These are phyloP conservation scores for Stigmatopora nigra DNA, from an alignment of 2,113 vertebrate species.

Conservation along the genomic window DNA sequence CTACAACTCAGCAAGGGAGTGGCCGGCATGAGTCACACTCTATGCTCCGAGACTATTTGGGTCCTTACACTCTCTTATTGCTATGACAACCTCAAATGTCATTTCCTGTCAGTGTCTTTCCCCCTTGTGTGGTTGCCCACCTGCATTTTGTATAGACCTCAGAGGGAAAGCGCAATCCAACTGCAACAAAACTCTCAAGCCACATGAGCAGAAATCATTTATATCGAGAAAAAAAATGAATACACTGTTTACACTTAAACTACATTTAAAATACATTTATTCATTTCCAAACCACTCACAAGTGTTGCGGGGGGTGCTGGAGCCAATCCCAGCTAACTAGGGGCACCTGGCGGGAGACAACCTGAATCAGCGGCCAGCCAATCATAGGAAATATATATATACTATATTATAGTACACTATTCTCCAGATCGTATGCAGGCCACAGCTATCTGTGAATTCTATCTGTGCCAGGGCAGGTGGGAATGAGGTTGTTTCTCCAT, in stretches of 20 bases:
- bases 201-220: conserved; percentile 4
- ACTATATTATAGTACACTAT: no score
- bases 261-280: no score
- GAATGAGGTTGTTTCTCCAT: conserved; percentile 67
- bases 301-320: no score
- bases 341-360: no score
- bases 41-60: conserved; percentile 53
- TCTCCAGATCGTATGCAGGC: conserved; percentile 14
- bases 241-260: not conserved
- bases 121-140: conserved; percentile 50
- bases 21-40: conserved; percentile 20
- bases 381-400: no score
- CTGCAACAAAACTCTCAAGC: conserved; percentile 23
- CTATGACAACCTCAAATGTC: conserved; percentile 53
- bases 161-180: conserved; percentile 21
- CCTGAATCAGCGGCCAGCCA: no score
- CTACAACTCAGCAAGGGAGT: conserved; percentile 25
- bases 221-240: conserved; percentile 10
- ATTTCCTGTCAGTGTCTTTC: conserved; percentile 50
- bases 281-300: no score
- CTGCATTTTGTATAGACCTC: conserved; percentile 40
- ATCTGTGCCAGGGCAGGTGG: conserved; percentile 66
- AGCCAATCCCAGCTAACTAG: no score
- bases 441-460: conserved; percentile 45
- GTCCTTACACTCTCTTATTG: conserved; percentile 42